Conservation (phyloP, 1,140 invertebrate species). For the Rhynchophorus ferrugineus region DNA sequence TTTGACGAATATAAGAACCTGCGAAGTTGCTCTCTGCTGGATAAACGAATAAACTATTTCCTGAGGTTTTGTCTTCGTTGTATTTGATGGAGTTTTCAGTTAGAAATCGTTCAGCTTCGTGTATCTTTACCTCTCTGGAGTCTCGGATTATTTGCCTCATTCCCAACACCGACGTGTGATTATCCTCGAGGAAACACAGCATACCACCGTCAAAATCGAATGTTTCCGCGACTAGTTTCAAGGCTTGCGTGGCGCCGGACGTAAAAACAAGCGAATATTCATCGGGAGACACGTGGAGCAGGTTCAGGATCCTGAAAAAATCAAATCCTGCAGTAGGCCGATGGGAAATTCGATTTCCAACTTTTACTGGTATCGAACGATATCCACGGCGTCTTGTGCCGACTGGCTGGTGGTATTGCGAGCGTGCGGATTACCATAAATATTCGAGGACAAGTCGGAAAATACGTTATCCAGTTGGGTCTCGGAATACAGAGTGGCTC, state of each 20-base stretch:
- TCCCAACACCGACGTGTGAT: conserved; percentile 85
- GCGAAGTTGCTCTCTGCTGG: conserved; percentile 89
- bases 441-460: conserved; percentile 56
- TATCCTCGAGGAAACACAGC: conserved; percentile 81
- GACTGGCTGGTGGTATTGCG: conserved; percentile 58
- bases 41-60: conserved; percentile 71
- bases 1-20: conserved; percentile 6
- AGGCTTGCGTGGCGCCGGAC: conserved; percentile 73
- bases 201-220: conserved; percentile 55
- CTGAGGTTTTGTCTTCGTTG: conserved; percentile 23
- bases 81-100: conserved; percentile 2
- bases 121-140: conserved; percentile 30
- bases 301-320: conserved; percentile 62
- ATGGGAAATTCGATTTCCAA: not conserved
- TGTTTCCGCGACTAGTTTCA: conserved; percentile 77
- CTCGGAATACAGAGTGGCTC: conserved; percentile 74
- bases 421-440: conserved; percentile 87
- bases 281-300: conserved; percentile 74
- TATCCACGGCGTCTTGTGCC: conserved; percentile 73
- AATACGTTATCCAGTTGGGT: conserved; percentile 62
- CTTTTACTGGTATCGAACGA: conserved; percentile 64
- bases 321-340: too few species aligned
- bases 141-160: conserved; percentile 51
- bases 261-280: conserved; percentile 89
- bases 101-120: conserved; percentile 33